Evolutionary conservation across 92 coral and sea anemone species (phyloP), one percentile per base, ranked within the genome.

Genomic region (Muricea muricata): DNA sequence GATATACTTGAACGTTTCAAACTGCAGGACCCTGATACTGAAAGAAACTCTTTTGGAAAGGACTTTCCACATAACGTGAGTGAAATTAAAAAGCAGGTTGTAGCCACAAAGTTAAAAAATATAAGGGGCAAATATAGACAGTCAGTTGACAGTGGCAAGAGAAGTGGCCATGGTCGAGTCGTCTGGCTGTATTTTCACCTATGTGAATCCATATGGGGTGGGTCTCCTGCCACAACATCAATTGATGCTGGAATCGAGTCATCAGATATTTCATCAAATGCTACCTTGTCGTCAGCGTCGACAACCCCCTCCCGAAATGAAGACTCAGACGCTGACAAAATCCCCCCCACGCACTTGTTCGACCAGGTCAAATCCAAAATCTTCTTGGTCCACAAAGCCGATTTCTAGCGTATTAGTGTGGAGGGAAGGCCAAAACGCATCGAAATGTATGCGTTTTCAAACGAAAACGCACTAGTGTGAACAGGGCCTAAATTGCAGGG

Each of bases 171-270:
- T n/a, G n/a, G n/a, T 42, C 80, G 93, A 58, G 91, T 87, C 37
- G 89, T 74, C 55, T 84, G 84, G 52, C 80, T 91, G 2, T 84
- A 87, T 66, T 91, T 91, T 73, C 89, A 87, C 78, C 20, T 78
- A 45, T 91, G 91, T 46, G 86, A 90, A 54, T 78, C 88, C 61
- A 90, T 87, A 25, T 87, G 91, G 91, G 93, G 89, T 80, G 87
- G 91, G 41, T 88, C 90, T 18, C 88, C 90, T 11, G 94, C 91
- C 20, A 71, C 91, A 17, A 79, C 79, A 42, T 35, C 93, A 9
- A 75, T 87, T 4, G 21, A 83, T 32, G 75, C 89, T 20, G 91
- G 91, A 4, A 84, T 91, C 20, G 91, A 79, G 78, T 46, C 91
- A 20, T 57, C 65, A 57, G 65, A 57, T 57, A 15, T 57, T 15